These are phyloP conservation scores for Spheniscus mendiculus DNA, from an alignment of 2,113 vertebrate genomes.

Conservation along the genomic window DNA sequence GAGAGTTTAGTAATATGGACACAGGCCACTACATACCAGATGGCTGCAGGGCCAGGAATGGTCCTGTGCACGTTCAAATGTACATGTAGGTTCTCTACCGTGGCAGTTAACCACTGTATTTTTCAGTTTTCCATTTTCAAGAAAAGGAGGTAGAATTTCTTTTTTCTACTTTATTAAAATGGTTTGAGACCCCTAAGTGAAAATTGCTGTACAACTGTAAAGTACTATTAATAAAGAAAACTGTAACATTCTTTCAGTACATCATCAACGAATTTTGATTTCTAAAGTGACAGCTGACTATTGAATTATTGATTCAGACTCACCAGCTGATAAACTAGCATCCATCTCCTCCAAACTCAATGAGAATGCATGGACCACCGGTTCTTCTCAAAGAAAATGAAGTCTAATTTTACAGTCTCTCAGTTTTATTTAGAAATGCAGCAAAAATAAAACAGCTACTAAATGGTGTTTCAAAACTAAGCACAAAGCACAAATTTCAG, in stretches of 20 bases:
- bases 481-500: neutral
- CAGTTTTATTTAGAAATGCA: neutral
- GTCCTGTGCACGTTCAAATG: accelerated
- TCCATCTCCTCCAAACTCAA: neutral
- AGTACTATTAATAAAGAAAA: neutral
- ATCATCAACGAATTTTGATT: neutral
- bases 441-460: neutral
- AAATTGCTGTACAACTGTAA: neutral
- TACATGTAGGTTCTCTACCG: accelerated
- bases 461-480: neutral
- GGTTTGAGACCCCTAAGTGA: neutral
- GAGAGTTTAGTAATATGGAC: neutral
- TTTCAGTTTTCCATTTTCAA: neutral
- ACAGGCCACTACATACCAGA: neutral
- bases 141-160: neutral
- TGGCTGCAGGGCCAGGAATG: neutral
- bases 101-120: neutral
- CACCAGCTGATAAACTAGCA: neutral
- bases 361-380: neutral
- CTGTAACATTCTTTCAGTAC: neutral
- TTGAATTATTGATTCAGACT: neutral
- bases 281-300: neutral
- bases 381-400: neutral
- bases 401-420: neutral
- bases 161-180: neutral